Evolutionary conservation across 2,888 invertebrate genomes (phyloP), one percentile per base, ranked within the genome.

Genomic region (Caenorhabditis japonica): DNA sequence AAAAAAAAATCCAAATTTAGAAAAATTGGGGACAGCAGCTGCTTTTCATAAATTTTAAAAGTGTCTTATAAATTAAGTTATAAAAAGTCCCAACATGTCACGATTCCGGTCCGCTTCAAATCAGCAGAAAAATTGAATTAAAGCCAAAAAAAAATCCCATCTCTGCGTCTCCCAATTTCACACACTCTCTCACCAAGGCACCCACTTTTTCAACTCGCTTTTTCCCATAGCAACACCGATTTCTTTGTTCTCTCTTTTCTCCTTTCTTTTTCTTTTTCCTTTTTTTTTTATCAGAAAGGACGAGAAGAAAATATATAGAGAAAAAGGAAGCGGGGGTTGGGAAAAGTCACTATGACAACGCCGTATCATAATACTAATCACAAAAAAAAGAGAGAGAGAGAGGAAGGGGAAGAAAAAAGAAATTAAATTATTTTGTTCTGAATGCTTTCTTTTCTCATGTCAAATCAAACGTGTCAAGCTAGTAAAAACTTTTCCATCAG

Each of bases 131-230:
- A n/a, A n/a, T n/a, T n/a, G n/a, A n/a, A n/a, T n/a, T n/a, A n/a
- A n/a, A n/a, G n/a, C n/a, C n/a, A n/a, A n/a, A n/a, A n/a, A n/a
- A n/a, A n/a, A n/a, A 27, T 41, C 47, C 43, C 25, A 27, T 64
- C 49, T 60, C 49, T 38, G 27, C 15, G 13, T 59, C 68, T 68
- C 59, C 30, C 36, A 1, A 7, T 47, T 41, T 55, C 49, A 13
- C 34, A 17, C 27, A 13, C 27, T 68, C 44, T 68, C 59, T 62
- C 53, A 8, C 33, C 56, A 12, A 17, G 30, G 21, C 23, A 19
- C 3, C 25, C 25, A 4, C 25, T 53, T 15, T 1, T 41, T 30
- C 38, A 23, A 25, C 44, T 51, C 36, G 17, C 23, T 33, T 38
- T 19, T 17, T 44, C 44, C 38, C 62, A 27, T 47, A 47, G 47